Conservation (phyloP, 2,797 vertebrate species). For the Micrastur ruficollis region DNA sequence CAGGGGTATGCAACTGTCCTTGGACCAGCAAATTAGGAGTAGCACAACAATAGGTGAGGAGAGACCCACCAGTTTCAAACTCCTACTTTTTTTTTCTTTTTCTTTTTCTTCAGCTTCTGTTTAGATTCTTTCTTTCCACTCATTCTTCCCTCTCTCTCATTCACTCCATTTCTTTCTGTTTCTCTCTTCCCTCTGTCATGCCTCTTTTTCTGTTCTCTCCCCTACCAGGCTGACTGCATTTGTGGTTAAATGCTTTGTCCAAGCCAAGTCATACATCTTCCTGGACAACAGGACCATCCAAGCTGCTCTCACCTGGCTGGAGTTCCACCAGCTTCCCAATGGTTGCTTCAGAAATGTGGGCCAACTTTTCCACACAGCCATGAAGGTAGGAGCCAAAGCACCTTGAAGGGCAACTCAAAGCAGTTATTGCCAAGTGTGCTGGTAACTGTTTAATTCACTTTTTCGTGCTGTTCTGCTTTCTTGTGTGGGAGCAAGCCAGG, state of each 20-base stretch:
- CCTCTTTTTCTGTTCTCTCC: neutral
- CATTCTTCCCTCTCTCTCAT: neutral
- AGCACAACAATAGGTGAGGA: neutral
- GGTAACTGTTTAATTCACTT: neutral
- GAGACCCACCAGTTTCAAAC: neutral
- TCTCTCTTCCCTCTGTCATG: neutral
- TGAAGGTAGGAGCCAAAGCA: slow-evolving; percentile 75
- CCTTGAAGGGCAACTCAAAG: neutral
- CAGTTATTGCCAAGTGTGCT: neutral
- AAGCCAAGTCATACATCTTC: slow-evolving; percentile 80
- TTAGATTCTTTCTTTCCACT: neutral
- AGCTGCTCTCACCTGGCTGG: slow-evolving; percentile 79
- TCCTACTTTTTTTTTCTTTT: neutral
- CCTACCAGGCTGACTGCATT: slow-evolving; percentile 85
- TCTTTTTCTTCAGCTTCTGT: neutral
- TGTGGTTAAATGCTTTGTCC: slow-evolving; percentile 86
- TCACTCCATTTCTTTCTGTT: neutral
- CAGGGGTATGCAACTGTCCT: neutral
- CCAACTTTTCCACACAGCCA: slow-evolving; percentile 78
- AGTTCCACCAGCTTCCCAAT: slow-evolving; percentile 55
- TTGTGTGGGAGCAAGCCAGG: neutral
- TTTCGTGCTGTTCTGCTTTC: neutral
- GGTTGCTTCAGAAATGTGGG: slow-evolving; percentile 85
- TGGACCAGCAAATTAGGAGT: neutral
- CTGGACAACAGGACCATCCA: slow-evolving; percentile 73